Evolutionary conservation across 2,888 invertebrate genomes (phyloP).

Genomic region (Mamestra brassicae): DNA sequence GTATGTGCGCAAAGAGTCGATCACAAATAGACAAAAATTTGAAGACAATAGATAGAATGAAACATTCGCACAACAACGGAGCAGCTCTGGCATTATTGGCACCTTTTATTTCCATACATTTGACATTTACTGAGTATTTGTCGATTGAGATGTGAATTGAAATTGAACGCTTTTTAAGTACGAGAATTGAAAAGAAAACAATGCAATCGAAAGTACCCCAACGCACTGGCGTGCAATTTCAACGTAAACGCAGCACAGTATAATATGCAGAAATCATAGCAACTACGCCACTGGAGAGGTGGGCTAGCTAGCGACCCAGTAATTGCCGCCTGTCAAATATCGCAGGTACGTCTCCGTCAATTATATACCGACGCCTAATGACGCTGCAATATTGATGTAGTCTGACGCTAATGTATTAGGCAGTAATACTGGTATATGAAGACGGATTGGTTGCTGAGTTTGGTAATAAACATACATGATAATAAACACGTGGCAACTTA

Average conservation of each 20-base stretch:
- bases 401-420: conserved; percentile 33
- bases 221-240: conserved; percentile 4
- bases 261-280: conserved; percentile 44
- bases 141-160: too few relatives aligned
- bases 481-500: background rate
- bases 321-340: conserved; percentile 45
- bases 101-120: too few relatives aligned
- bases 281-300: conserved; percentile 38
- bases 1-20: too few relatives aligned
- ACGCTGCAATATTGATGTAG: conserved; percentile 37
- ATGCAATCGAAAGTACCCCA: background rate
- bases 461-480: background rate
- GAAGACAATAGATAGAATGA: too few relatives aligned
- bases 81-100: too few relatives aligned
- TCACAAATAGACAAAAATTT: too few relatives aligned
- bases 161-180: too few relatives aligned
- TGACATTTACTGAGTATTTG: too few relatives aligned
- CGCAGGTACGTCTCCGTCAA: conserved; percentile 34
- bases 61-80: too few relatives aligned
- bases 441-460: conserved; percentile 26
- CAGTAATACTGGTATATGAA: conserved; percentile 15
- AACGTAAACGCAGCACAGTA: conserved; percentile 34
- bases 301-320: conserved; percentile 25
- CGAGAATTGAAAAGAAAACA: background rate
- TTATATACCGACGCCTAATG: conserved; percentile 41